Evolutionary conservation across 2,113 vertebrate species (phyloP), one percentile per base, ranked within the genome.

Genomic region (Protomyctophum bolini): DNA sequence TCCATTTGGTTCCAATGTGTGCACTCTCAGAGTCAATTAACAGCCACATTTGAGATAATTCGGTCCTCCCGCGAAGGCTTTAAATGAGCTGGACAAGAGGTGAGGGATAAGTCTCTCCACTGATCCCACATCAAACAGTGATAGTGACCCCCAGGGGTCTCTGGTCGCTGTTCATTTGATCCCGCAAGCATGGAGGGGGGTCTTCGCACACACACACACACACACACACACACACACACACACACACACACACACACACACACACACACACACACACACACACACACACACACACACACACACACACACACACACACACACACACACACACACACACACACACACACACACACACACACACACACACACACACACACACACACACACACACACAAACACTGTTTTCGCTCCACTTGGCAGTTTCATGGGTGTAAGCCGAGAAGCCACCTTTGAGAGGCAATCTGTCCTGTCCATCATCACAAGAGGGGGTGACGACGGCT

Each of bases 351-450:
- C 21, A 21, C 21, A 21, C 21, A 21, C 21, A 21, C 21, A 21
- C 21, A 21, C 21, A 21, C 21, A 21, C 21, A 21, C 21, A 21
- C 21, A 21, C 21, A 21, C 21, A 21, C 21, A 21, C 21, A 21
- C 21, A 21, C 21, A 21, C 21, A 21, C 21, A 21, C 21, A 21
- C 21, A 21, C 21, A 21, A 1, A 21, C 21, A 21, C 21, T 1
- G 66, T 79, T 81, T 75, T 73, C 29, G 56, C 68, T 83, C 57
- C 47, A 10, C 55, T 51, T 5, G 45, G 69, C 60, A 8, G 66
- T 83, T 84, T 83, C 72, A 83, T 77, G 78, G 82, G 75, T 80
- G 81, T 79, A 84, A 88, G 77, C 76, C 56, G 84, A 86, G 83
- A 80, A 73, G 70, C 51, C 65, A 41, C 57, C 71, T 73, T 60